Evolutionary conservation across 1,140 invertebrate genomes (phyloP), one percentile per base, ranked within the genome.

Genomic region (Bombus waltoni): DNA sequence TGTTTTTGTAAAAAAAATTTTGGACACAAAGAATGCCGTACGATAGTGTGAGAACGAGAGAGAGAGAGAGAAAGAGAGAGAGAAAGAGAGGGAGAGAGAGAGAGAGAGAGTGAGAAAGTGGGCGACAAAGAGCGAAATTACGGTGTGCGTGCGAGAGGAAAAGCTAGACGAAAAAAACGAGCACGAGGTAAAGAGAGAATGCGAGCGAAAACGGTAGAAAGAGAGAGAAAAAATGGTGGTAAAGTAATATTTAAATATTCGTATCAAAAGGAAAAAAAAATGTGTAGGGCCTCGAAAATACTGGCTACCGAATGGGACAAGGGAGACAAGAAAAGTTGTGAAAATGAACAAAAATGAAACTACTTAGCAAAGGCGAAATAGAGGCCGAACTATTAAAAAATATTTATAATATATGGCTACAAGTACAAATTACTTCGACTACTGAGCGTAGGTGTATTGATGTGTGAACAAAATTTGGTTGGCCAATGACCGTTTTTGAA

Each of bases 401-500:
- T 95, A 95, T 95, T 95, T 95, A 95, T 94, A 95, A 94, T 95
- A 95, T 95, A 95, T 95, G 95, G 95, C 94, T 95, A 95, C 95
- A 95, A 95, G 95, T 95, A 95, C 94, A 95, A 95, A 95, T 95
- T 95, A 95, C 94, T 95, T 95, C 95, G 94, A 95, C 94, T 95
- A 95, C 94, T 94, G 94, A 95, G 93, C 94, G 94, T 95, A 95
- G 94, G 93, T 95, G 94, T 95, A 95, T 95, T 95, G 94, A 95
- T 95, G 95, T 95, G 94, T 95, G 94, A 94, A 95, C 94, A 95
- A 95, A 95, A 95, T 95, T 95, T 94, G 95, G 94, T 95, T 95
- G 94, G 94, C 95, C 94, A 94, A 94, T 95, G 94, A 95, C 95
- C 94, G 94, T 95, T 95, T 95, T 95, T 94, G 93, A 95, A 90